phyloP scores from a whole-genome alignment of 2,888 invertebrate species.

The Cerceris rybyensis region DNA sequence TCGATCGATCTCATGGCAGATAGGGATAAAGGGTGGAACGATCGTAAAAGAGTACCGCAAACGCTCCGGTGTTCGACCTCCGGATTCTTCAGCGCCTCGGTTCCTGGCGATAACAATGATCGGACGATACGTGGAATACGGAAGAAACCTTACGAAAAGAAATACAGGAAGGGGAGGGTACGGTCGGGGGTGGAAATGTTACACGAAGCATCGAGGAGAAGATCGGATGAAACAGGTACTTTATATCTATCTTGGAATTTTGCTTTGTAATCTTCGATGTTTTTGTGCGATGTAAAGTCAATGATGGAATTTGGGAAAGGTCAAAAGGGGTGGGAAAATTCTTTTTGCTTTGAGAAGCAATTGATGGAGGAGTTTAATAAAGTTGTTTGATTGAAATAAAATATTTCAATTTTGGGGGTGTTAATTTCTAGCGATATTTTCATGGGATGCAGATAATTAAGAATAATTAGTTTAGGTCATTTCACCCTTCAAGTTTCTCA shows the following conservation, averaged over 20 bases:
- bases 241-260: neutral
- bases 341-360: too few relatives aligned
- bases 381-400: too few relatives aligned
- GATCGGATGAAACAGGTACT: neutral
- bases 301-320: too few relatives aligned
- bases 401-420: too few relatives aligned
- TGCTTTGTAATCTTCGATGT: too few relatives aligned
- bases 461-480: too few relatives aligned
- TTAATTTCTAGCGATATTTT: too few relatives aligned
- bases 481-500: too few relatives aligned
- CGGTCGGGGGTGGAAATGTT: neutral
- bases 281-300: too few relatives aligned
- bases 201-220: neutral
- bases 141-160: conserved; percentile 33
- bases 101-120: conserved; percentile 49
- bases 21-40: conserved; percentile 47
- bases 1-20: conserved; percentile 61
- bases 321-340: too few relatives aligned
- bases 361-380: too few relatives aligned
- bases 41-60: conserved; percentile 49
- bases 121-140: conserved; percentile 33
- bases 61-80: conserved; percentile 33
- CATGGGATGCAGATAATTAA: too few relatives aligned
- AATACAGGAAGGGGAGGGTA: conserved; percentile 14
- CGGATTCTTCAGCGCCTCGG: conserved; percentile 37